Conservation (phyloP, 2,888 invertebrate genomes). For the Drosophila neutralis region DNA sequence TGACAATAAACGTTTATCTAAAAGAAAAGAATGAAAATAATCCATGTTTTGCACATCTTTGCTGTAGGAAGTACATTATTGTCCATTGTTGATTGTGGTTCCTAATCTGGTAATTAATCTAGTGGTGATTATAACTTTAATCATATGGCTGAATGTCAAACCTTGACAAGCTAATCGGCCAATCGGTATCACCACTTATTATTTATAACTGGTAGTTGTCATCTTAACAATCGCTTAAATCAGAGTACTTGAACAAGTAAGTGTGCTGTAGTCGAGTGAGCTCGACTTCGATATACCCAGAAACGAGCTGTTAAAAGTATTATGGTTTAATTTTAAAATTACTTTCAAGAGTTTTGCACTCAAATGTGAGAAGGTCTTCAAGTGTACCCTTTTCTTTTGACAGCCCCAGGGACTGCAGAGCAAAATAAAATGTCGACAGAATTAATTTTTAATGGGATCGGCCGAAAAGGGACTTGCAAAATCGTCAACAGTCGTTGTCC, state of each 20-base stretch:
- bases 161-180: constrained; percentile 31
- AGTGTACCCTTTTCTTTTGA: no score
- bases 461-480: no score
- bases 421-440: no score
- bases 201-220: constrained; percentile 2
- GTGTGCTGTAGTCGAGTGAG: no score
- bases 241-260: constrained; percentile 2
- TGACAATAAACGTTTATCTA: constrained; percentile 30
- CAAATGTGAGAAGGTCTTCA: no score
- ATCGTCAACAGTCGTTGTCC: no score
- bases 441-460: no score
- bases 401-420: no score
- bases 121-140: constrained; percentile 3
- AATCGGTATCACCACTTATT: background rate
- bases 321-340: no score
- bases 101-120: constrained; percentile 17
- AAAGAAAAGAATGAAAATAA: background rate
- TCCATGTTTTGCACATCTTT: background rate
- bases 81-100: background rate
- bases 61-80: background rate
- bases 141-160: constrained; percentile 23
- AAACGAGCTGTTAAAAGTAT: no score
- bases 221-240: constrained; percentile 17
- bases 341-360: no score
- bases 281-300: no score